Percentiles rank a stretch among this genome's conserved stretches.
These are phyloP conservation scores for Aphidius colemani DNA, from an alignment of 2,888 invertebrate genomes.

Conservation along the genomic window DNA sequence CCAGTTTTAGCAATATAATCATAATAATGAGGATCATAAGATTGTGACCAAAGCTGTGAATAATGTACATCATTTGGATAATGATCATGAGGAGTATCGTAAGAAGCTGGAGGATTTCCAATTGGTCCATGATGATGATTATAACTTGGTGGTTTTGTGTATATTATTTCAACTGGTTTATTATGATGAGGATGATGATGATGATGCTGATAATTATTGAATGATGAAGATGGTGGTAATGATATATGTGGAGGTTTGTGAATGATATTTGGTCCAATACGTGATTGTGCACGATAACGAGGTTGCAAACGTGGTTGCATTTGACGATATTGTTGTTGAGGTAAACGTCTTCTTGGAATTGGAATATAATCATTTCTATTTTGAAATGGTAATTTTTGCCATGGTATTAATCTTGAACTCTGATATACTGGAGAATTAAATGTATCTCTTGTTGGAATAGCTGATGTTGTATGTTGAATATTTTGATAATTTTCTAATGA, in stretches of 20 bases:
- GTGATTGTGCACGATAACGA: constrained; percentile 37
- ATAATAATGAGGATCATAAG: constrained; percentile 55
- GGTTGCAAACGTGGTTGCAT: constrained; percentile 14
- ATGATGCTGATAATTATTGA: too few species aligned
- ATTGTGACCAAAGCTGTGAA: constrained; percentile 53
- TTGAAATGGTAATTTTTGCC: constrained; percentile 25
- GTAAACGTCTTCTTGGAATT: constrained; percentile 18
- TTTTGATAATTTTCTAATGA: not conserved
- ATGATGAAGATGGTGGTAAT: constrained; percentile 18
- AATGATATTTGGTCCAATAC: constrained; percentile 36
- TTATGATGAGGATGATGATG: constrained; percentile 14
- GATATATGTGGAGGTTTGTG: constrained; percentile 36
- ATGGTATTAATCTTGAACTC: constrained; percentile 15
- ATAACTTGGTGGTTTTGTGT: constrained; percentile 44
- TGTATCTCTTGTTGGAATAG: constrained; percentile 7
- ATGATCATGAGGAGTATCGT: constrained; percentile 44
- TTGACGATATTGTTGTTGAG: constrained; percentile 22
- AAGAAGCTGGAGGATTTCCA: constrained; percentile 37
- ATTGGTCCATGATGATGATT: constrained; percentile 32
- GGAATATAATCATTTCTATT: constrained; percentile 23
- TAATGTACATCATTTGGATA: constrained; percentile 42
- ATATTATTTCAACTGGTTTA: constrained; percentile 48
- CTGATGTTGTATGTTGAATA: constrained; percentile 10
- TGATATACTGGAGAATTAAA: constrained; percentile 16
- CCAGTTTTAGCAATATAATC: constrained; percentile 55